Conservation (phyloP, 2,888 invertebrate genomes). For the Rhagonycha lutea region DNA sequence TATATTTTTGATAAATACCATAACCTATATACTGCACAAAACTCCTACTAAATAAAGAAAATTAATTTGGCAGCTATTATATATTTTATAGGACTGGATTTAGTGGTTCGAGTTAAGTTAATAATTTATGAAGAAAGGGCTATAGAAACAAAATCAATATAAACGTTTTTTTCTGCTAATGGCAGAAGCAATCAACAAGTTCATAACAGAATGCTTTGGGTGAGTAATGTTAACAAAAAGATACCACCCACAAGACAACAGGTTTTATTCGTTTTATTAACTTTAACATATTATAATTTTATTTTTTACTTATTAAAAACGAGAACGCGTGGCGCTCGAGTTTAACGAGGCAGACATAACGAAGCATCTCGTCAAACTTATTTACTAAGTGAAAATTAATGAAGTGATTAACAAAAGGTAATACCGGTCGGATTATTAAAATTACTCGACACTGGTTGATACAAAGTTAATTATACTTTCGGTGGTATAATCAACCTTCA, state of each 20-base stretch:
- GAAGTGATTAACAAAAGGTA: neutral
- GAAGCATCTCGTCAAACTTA: neutral
- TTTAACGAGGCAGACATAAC: neutral
- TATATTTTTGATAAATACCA: conserved; percentile 36
- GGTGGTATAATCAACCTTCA: neutral
- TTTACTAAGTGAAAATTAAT: neutral
- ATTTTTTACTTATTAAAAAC: neutral
- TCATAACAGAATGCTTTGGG: conserved; percentile 19
- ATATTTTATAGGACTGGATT: conserved; percentile 3
- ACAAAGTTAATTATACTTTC: neutral
- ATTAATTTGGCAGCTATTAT: conserved; percentile 20
- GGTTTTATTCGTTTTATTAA: neutral
- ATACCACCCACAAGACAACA: conserved; percentile 9
- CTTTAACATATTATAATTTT: neutral
- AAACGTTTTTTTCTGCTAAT: conserved; percentile 16
- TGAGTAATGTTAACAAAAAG: conserved; percentile 23
- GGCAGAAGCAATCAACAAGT: conserved; percentile 26
- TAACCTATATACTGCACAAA: conserved; percentile 9
- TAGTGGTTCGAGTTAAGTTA: conserved; percentile 7
- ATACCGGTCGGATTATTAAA: neutral
- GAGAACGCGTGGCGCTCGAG: neutral
- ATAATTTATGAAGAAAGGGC: conserved; percentile 17
- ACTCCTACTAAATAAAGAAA: conserved; percentile 19
- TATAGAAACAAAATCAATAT: conserved; percentile 13
- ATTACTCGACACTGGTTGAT: neutral